Percentiles rank a stretch among this genome's conserved stretches.
Conservation (phyloP, 2,113 vertebrate genomes). For the Petroica traversi region DNA sequence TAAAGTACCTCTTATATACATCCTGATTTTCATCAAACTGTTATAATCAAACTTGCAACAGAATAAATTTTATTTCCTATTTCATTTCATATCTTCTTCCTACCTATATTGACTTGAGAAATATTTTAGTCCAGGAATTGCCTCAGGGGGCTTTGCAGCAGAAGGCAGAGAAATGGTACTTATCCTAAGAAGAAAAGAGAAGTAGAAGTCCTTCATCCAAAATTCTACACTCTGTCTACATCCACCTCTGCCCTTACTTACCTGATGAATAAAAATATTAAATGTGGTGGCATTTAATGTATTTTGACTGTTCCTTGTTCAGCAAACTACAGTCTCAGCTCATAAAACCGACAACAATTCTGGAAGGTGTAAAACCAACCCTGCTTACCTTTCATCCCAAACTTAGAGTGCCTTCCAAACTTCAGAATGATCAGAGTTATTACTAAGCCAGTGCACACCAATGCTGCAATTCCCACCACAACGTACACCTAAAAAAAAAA, state of each 20-base stretch:
- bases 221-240: neutral
- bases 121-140: neutral
- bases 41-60: neutral
- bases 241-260: neutral
- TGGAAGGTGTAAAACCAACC: neutral
- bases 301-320: neutral
- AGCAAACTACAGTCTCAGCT: neutral
- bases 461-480: conserved; percentile 92
- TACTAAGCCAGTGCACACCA: conserved; percentile 92
- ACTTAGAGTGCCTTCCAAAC: conserved; percentile 96
- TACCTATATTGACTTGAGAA: neutral
- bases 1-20: neutral
- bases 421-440: conserved; percentile 95
- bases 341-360: neutral
- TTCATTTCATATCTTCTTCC: neutral
- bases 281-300: neutral
- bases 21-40: neutral
- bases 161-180: neutral
- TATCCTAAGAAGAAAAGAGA: neutral
- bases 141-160: neutral
- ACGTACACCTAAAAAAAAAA: conserved; percentile 86
- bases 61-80: neutral
- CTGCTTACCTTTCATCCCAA: conserved; percentile 98
- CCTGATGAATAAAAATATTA: neutral
- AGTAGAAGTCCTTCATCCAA: neutral